These are phyloP conservation scores for Lepidocolaptes lacrymiger DNA, from an alignment of 2,797 vertebrate species.

Conservation along the genomic window DNA sequence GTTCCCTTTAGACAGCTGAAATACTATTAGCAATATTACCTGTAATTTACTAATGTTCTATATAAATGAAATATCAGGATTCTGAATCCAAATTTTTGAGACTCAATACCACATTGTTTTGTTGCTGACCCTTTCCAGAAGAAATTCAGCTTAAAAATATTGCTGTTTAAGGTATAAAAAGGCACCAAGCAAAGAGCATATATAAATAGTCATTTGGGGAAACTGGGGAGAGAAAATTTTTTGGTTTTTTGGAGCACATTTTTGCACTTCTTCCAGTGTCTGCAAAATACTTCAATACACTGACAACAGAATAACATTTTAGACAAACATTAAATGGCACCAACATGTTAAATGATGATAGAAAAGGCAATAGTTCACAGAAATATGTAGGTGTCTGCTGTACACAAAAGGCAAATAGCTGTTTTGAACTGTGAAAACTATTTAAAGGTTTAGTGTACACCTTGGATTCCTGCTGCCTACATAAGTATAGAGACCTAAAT, in stretches of 20 bases:
- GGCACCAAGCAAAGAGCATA: neutral
- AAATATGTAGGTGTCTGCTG: constrained; percentile 60
- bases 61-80: neutral
- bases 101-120: neutral
- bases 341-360: constrained; percentile 41
- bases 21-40: neutral
- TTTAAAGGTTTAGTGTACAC: constrained; percentile 69
- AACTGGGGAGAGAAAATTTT: neutral
- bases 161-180: neutral
- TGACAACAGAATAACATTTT: constrained; percentile 48
- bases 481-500: constrained; percentile 66
- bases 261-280: constrained; percentile 34
- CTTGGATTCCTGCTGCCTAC: constrained; percentile 61
- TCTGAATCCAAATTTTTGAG: neutral
- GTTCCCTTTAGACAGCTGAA: neutral
- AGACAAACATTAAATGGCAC: constrained; percentile 42
- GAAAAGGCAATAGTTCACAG: constrained; percentile 53
- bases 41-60: neutral
- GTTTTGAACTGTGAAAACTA: constrained; percentile 66
- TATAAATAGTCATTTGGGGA: neutral
- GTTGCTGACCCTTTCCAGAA: neutral
- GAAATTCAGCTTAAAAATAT: neutral
- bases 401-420: constrained; percentile 66
- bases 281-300: constrained; percentile 28
- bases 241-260: neutral